A percentile compares a stretch with the other conserved stretches of the same genome.
These are phyloP conservation scores for Zosterops hypoxanthus DNA, from an alignment of 2,113 vertebrate species.

Conservation along the genomic window DNA sequence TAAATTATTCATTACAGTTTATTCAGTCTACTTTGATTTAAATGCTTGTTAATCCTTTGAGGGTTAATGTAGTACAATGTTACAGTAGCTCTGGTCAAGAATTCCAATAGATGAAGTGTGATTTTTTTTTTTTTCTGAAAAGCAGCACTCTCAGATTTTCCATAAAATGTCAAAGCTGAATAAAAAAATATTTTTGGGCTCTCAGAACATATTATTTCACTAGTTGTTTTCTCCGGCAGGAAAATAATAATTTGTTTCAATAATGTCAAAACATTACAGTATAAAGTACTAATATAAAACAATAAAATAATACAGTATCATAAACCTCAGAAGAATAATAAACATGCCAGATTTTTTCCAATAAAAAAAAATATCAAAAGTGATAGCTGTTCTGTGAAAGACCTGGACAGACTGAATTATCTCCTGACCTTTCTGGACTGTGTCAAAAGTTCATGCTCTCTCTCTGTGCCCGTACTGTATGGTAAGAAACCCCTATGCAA, in stretches of 20 bases:
- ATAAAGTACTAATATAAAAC: not conserved
- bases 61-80: not conserved
- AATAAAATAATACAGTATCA: not conserved
- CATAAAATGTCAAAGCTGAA: not conserved
- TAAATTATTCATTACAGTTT: conserved; percentile 46
- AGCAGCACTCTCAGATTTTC: not conserved
- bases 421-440: not conserved
- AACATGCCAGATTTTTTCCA: not conserved
- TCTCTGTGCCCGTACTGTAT: not conserved
- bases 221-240: not conserved
- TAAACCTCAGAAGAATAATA: not conserved
- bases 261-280: not conserved
- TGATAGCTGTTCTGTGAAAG: not conserved
- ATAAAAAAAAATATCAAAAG: not conserved
- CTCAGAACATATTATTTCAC: not conserved
- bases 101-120: not conserved
- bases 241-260: conserved; percentile 4
- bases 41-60: conserved; percentile 40
- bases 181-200: not conserved
- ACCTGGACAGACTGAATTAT: not conserved
- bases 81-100: not conserved
- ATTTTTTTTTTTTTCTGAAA: not conserved
- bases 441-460: not conserved
- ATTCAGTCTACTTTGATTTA: conserved; percentile 37
- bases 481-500: not conserved